Percentiles rank a stretch among this genome's conserved stretches.
Evolutionary conservation across 64 coral and sea anemone species (phyloP).

Genomic region (Astreopora myriophthalma): DNA sequence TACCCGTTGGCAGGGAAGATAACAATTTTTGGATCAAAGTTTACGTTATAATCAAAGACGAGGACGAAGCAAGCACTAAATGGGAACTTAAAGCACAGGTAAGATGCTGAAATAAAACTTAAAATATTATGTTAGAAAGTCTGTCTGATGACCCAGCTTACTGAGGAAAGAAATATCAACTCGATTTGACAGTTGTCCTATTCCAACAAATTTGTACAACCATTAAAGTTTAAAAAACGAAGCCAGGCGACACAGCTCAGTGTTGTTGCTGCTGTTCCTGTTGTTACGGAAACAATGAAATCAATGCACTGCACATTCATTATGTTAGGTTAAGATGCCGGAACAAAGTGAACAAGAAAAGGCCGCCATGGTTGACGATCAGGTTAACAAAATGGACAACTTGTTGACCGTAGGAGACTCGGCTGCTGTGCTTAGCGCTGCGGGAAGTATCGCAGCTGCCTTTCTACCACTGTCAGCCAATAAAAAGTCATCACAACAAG

Average conservation of each 20-base stretch:
- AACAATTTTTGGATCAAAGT: not conserved
- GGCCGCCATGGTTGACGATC: not conserved
- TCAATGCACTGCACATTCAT: not conserved
- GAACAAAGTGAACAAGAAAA: not conserved
- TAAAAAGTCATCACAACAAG: not conserved
- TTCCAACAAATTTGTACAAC: no score
- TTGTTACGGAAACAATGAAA: not conserved
- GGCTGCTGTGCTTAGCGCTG: not conserved
- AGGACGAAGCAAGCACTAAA: not conserved
- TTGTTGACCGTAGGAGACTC: not conserved
- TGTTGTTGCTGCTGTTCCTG: no score
- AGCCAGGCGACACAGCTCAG: no score
- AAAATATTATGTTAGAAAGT: not conserved
- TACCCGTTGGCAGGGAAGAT: not conserved
- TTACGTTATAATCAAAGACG: conserved; percentile 8
- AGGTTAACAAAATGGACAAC: not conserved
- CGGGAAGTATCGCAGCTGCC: not conserved
- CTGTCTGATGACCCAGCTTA: not conserved
- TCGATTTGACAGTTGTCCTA: no score
- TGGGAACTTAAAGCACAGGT: not conserved
- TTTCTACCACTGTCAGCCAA: not conserved
- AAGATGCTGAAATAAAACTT: not conserved
- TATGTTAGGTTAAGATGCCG: conserved; percentile 4
- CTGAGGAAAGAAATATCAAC: not conserved
- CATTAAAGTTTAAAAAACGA: no score